Percentiles rank a stretch among this genome's conserved stretches.
Evolutionary conservation across 1,140 invertebrate species (phyloP).

Genomic region (Spodoptera litura): DNA sequence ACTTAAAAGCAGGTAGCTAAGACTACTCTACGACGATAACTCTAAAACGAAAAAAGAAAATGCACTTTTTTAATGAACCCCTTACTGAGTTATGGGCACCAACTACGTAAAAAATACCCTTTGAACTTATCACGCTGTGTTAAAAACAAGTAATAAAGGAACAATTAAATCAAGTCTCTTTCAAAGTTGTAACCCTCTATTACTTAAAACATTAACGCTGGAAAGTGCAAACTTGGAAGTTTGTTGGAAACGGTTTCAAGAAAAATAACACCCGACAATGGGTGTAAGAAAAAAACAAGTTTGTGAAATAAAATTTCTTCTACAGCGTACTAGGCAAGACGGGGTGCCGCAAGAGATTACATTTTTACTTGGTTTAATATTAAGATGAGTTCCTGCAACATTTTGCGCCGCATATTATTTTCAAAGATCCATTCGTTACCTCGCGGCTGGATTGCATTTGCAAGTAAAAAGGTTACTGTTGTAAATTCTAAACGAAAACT

Average conservation of each 20-base stretch:
- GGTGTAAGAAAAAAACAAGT: conserved; percentile 8
- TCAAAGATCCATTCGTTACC: background rate
- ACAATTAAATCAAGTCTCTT: conserved; percentile 2
- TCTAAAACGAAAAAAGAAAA: no score
- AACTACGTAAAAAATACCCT: background rate
- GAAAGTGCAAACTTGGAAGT: conserved; percentile 21
- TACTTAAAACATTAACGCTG: conserved; percentile 20
- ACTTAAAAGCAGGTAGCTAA: no score
- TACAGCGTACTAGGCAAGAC: conserved; percentile 9
- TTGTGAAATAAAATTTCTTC: conserved; percentile 8
- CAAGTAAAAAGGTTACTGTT: conserved; percentile 7
- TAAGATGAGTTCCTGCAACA: conserved; percentile 35
- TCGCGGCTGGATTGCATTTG: conserved; percentile 13
- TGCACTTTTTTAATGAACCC: no score
- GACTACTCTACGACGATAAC: no score
- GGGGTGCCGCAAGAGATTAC: conserved; percentile 34
- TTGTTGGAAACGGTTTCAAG: conserved; percentile 30
- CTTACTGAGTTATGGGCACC: background rate
- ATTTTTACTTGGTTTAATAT: conserved; percentile 42
- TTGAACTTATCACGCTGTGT: no score
- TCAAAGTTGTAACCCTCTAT: background rate
- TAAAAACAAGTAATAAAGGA: no score
- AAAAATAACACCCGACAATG: conserved; percentile 28
- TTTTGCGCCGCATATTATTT: conserved; percentile 12
- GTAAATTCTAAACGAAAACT: background rate